A percentile compares a stretch with the other conserved stretches of the same genome.
phyloP scores from a whole-genome alignment of 2,888 invertebrate genomes.

The Priocnemis perturbator region DNA sequence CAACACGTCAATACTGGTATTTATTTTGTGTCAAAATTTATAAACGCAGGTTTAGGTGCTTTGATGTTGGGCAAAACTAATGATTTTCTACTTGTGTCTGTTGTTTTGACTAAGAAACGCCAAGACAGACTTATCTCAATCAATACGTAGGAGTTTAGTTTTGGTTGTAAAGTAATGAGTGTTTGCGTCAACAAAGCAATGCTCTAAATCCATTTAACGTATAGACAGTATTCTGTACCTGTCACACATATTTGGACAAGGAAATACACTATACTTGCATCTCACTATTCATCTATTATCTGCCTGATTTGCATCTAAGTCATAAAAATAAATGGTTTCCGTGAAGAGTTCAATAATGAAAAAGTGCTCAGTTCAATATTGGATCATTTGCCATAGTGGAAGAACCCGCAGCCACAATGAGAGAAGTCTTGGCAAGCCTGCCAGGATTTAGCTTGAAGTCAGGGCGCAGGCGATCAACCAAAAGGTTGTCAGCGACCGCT shows the following conservation, averaged over 20 bases:
- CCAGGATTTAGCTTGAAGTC: slow-evolving; percentile 90
- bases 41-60: too few species aligned
- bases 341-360: too few species aligned
- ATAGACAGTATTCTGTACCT: background rate
- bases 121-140: too few species aligned
- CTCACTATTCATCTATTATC: background rate
- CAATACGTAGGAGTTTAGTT: too few species aligned
- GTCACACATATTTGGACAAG: background rate
- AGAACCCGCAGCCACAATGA: slow-evolving; percentile 86
- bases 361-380: too few species aligned
- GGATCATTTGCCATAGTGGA: slow-evolving; percentile 55
- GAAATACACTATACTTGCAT: too few species aligned
- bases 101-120: too few species aligned
- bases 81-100: too few species aligned
- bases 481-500: slow-evolving; percentile 92
- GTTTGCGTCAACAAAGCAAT: too few species aligned
- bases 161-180: too few species aligned
- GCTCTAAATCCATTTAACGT: too few species aligned
- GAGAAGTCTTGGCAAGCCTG: slow-evolving; percentile 90
- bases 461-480: slow-evolving; percentile 86
- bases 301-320: background rate
- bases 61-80: too few species aligned
- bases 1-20: slow-evolving; percentile 66
- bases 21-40: slow-evolving; percentile 1
- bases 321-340: slow-evolving; percentile 5